Base-by-base conservation (phyloP, 2,113 vertebrate genomes). In the Oplegnathus fasciatus region DNA sequence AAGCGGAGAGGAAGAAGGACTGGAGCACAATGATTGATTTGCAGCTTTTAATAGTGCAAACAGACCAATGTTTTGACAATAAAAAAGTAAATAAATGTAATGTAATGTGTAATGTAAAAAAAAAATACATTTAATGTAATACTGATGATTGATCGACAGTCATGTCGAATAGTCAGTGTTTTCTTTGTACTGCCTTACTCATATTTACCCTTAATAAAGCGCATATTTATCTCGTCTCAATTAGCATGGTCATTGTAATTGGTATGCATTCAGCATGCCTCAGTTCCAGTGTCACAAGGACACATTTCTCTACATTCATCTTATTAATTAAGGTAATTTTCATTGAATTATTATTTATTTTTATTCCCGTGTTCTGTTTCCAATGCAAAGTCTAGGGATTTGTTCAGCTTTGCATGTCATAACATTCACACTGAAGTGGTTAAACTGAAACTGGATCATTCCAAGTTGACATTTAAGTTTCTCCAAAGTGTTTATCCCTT, bases 361-460 rank as follows among this genome's bases (percentile, higher is more conserved):
- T 18, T 28, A 54, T 61, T 74, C 22, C 18, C 9, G 44, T 24
- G 22, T 13, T 74, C 6, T 48, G 24, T 34, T 30, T 10, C 6
- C 26, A 79, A 75, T 74, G 6, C 46, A 44, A 73, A 73, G 30
- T 65, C 32, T 34, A 14, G 17, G 30, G 70, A 42, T 50, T 68
- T 69, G 7, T 32, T 62, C 4, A 32, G 26, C 9, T 28, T 22
- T 28, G 42, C 15, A 34, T 10, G 5, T 66, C n/a, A 18, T 64
- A 30, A 50, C 2, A 18, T 64, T 37, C 8, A 37, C 13, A 6
- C 8, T 37, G 46, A 64, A 18, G 42, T 1, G 48, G 11, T 54
- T 71, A 8, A 70, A 52, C 28, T 54, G 48, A 55, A 71, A 55
- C 20, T n/a, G 18, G 40, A 32, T 48, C 26, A 32, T 24, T 22